Percentiles rank a stretch among this genome's conserved stretches.
These are phyloP conservation scores for Amphipyra tragopoginis DNA, from an alignment of 2,888 invertebrate species.

Conservation along the genomic window DNA sequence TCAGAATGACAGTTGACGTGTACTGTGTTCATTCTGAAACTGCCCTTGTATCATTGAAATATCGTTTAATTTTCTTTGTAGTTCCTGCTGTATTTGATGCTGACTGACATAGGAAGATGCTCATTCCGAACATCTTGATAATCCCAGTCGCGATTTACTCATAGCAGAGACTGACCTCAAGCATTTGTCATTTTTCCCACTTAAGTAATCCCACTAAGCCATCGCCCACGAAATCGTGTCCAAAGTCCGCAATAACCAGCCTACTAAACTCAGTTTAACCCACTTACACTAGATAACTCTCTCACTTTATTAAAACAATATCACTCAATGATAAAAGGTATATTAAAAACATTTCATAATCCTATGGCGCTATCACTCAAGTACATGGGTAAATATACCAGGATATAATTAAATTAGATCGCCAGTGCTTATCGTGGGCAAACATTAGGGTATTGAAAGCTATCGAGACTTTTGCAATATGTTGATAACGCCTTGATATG, in stretches of 20 bases:
- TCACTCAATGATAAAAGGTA: slow-evolving; percentile 34
- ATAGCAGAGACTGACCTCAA: background rate
- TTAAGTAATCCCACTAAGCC: no score
- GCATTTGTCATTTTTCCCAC: no score
- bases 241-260: slow-evolving; percentile 13
- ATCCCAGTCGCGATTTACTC: no score
- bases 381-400: slow-evolving; percentile 31
- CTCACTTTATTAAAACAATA: slow-evolving; percentile 23
- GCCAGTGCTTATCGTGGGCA: slow-evolving; percentile 22
- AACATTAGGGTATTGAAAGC: slow-evolving; percentile 30
- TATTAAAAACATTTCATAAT: slow-evolving; percentile 42
- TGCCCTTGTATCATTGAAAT: no score
- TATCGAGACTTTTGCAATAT: slow-evolving; percentile 19
- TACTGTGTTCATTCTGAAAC: no score
- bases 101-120: no score
- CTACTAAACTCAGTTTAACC: slow-evolving; percentile 11
- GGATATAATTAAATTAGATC: slow-evolving; percentile 46
- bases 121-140: no score
- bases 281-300: slow-evolving; percentile 12
- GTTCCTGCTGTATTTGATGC: no score
- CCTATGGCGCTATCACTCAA: slow-evolving; percentile 12
- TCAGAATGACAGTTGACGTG: no score
- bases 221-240: background rate
- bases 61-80: no score
- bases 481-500: slow-evolving; percentile 12